These are phyloP conservation scores for Potamilus streckersoni DNA, from an alignment of 1,140 invertebrate genomes.

Conservation along the genomic window DNA sequence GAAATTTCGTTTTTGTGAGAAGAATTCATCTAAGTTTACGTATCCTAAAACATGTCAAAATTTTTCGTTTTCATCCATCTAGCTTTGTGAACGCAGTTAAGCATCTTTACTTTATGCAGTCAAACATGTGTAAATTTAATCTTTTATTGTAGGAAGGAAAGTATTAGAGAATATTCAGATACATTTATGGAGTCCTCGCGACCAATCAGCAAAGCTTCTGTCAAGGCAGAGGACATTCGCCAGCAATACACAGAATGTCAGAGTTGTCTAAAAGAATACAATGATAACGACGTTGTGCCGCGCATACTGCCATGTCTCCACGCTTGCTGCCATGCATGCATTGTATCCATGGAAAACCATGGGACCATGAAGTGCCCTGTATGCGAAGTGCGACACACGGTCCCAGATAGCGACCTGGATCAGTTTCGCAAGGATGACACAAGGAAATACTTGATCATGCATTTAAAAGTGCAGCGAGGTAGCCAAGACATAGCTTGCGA, in stretches of 20 bases:
- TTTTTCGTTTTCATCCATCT: too few species aligned
- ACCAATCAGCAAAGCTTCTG: constrained; percentile 3
- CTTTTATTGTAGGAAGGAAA: too few species aligned
- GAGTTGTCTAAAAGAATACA: constrained; percentile 17
- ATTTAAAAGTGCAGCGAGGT: constrained; percentile 14
- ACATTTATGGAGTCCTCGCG: too few species aligned
- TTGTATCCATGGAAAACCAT: constrained; percentile 26
- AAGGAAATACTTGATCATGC: constrained; percentile 17
- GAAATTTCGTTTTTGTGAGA: too few species aligned
- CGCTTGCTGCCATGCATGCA: constrained; percentile 19
- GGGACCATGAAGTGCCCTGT: constrained; percentile 24
- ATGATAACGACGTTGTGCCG: constrained; percentile 13
- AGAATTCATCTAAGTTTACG: too few species aligned
- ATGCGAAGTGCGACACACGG: constrained; percentile 27
- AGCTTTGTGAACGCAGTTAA: too few species aligned
- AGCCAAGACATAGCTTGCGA: constrained; percentile 20
- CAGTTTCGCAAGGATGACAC: constrained; percentile 26
- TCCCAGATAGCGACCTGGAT: constrained; percentile 25
- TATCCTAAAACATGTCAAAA: too few species aligned
- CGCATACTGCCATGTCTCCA: constrained; percentile 30
- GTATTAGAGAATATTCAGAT: too few species aligned
- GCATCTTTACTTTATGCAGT: too few species aligned
- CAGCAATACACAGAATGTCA: constrained; percentile 28
- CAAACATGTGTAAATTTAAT: too few species aligned
- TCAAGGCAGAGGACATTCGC: constrained; percentile 11